Evolutionary conservation across 2,797 vertebrate species (phyloP).

Genomic region (Galagoides demidoff): DNA sequence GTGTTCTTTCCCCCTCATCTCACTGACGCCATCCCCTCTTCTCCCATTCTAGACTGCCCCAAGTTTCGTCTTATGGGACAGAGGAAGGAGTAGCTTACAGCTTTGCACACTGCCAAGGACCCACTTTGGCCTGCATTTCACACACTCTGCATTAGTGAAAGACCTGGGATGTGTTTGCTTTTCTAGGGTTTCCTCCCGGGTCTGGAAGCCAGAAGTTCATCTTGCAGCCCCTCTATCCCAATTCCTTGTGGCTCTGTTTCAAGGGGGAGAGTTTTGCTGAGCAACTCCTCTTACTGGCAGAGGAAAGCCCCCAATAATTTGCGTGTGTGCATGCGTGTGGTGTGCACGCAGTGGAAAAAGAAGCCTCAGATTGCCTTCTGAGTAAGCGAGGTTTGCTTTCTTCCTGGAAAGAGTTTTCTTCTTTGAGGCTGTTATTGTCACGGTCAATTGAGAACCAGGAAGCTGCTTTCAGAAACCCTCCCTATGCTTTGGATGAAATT

Average conservation of each 20-base stretch:
- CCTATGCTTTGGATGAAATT: slow-evolving; percentile 56
- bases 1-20: neutral
- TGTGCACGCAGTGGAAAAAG: neutral
- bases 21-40: neutral
- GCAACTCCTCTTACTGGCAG: neutral
- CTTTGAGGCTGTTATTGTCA: slow-evolving; percentile 45
- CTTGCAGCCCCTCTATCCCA: neutral
- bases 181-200: slow-evolving; percentile 8
- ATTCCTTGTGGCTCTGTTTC: neutral
- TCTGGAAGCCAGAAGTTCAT: neutral
- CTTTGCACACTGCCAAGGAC: neutral
- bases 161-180: neutral
- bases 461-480: slow-evolving; percentile 50
- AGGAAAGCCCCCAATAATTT: neutral
- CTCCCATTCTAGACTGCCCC: neutral
- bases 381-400: slow-evolving; percentile 36
- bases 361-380: neutral
- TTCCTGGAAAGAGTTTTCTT: slow-evolving; percentile 70
- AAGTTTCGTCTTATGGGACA: neutral
- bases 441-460: slow-evolving; percentile 58
- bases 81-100: neutral
- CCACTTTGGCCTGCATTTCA: neutral
- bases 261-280: neutral
- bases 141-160: neutral
- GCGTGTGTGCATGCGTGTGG: neutral